These are phyloP conservation scores for Leptura quadrifasciata DNA, from an alignment of 2,888 invertebrate genomes.

Conservation along the genomic window DNA sequence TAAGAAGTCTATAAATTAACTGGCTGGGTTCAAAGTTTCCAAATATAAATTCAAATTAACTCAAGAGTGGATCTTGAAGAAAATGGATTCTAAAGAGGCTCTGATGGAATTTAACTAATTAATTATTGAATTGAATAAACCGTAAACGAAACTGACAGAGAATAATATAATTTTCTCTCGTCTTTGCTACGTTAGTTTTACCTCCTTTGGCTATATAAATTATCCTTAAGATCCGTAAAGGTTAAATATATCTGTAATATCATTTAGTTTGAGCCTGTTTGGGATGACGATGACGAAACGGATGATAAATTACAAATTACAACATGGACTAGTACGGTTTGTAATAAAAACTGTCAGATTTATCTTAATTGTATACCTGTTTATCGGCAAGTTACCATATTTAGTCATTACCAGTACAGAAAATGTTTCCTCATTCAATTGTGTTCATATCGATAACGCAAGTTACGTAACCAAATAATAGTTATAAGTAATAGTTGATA, in stretches of 20 bases:
- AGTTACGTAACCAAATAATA: slow-evolving; percentile 7
- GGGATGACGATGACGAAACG: background rate
- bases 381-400: background rate
- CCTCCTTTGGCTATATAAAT: slow-evolving; percentile 1
- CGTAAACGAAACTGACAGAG: slow-evolving; percentile 1
- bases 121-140: background rate
- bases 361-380: background rate
- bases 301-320: slow-evolving; percentile 16
- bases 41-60: background rate
- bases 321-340: background rate
- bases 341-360: background rate
- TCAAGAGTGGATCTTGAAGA: background rate
- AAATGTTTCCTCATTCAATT: slow-evolving; percentile 8
- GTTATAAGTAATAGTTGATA: background rate
- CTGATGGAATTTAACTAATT: background rate
- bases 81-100: background rate
- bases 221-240: background rate
- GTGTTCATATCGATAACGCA: background rate
- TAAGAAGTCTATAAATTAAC: background rate
- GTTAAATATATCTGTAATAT: background rate
- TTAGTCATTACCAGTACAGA: slow-evolving; percentile 8
- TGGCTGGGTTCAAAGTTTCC: background rate
- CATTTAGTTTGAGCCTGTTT: background rate
- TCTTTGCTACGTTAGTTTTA: background rate
- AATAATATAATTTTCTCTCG: background rate